Conservation (phyloP, 2,797 vertebrate species). For the Rhynchotus rufescens region DNA sequence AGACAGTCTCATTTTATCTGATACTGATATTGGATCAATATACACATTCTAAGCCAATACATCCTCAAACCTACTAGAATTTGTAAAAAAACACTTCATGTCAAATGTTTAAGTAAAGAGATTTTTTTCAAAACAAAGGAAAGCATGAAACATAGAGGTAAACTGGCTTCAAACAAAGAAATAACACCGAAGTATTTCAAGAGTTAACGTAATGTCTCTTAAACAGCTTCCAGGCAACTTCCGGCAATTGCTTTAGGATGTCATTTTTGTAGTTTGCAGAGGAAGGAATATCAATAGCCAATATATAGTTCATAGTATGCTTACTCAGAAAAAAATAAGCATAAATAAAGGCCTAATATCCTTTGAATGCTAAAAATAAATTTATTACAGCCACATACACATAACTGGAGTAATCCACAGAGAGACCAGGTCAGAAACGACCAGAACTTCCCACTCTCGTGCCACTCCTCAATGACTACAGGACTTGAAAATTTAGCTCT, state of each 20-base stretch:
- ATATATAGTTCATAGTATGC: not conserved
- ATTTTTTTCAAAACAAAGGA: slow-evolving; percentile 46
- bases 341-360: not conserved
- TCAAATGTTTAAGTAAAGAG: slow-evolving; percentile 59
- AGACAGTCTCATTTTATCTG: slow-evolving; percentile 19
- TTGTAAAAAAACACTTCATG: slow-evolving; percentile 39
- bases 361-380: not conserved
- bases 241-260: not conserved
- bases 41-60: slow-evolving; percentile 12
- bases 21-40: slow-evolving; percentile 43
- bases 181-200: not conserved
- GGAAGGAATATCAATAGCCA: not conserved
- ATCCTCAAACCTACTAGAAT: slow-evolving; percentile 39
- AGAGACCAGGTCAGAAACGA: not conserved
- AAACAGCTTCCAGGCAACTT: slow-evolving; percentile 7
- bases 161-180: not conserved
- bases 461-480: not conserved
- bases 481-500: not conserved
- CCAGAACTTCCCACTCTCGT: not conserved
- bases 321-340: not conserved
- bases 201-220: not conserved
- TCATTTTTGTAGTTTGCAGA: slow-evolving; percentile 2
- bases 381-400: not conserved
- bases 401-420: not conserved
- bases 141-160: not conserved